Evolutionary conservation across 64 coral and sea anemone species (phyloP), one percentile per base, ranked within the genome.

Genomic region (Actinia equina): DNA sequence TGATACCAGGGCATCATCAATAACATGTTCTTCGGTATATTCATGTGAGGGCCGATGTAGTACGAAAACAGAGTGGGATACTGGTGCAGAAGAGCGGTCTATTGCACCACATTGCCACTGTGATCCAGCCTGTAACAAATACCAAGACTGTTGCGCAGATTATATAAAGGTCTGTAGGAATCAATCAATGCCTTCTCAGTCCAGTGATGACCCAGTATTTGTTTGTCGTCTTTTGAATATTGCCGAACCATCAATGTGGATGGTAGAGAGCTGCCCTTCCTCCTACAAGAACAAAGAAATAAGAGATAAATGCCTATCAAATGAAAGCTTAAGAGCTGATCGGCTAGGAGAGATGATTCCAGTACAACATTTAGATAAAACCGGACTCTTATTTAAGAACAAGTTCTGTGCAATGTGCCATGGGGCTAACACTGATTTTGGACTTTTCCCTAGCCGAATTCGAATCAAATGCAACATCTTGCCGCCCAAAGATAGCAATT

Each of bases 61-160:
- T 81, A 81, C 19, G 15, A 16, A 46, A 2, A 49, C 18, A 81
- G 17, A 49, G 17, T 49, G 42, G 78, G 43, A 49, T 49, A 52
- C 18, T 37, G 49, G 44, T 22, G 3, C 5, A 17, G 8, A 10
- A 46, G 17, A 44, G 17, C 3, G 7, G 46, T 49, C 7, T 49
- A 49, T 41, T 44, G 0, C 19, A 5, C 44, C 43, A n/a, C 78
- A 52, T 26, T 81, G 78, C 44, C 78, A 81, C 22, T 81, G 78
- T 52, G 78, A 81, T 26, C 78, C 20, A 20, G 42, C 2, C 45
- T 81, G 78, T 3, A 49, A 43, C 42, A 81, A 81, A 11, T 81
- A 52, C 17, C 42, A 81, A 44, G 78, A 81, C 78, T 81, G 78
- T 52, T 81, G 78, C 49, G 43, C 42, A 44, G 78, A 81, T 52